Conservation (phyloP, 2,888 invertebrate genomes). For the Seira sanloemensis region DNA sequence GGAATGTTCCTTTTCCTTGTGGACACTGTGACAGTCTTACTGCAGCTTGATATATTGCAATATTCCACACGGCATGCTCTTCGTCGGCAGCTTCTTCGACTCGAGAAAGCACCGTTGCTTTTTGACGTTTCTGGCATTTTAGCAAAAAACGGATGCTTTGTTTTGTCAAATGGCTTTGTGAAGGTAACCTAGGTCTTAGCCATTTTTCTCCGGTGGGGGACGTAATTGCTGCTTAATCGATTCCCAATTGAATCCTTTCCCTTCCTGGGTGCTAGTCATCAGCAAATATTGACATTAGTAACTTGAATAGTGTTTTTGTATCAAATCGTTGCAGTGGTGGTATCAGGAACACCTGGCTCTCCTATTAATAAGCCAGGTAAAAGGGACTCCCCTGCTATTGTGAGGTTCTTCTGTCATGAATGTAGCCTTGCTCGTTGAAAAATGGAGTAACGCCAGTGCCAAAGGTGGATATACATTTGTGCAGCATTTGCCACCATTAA, state of each 20-base stretch:
- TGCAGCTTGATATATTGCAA: too few species aligned
- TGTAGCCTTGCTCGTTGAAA: too few species aligned
- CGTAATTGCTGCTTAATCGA: conserved; percentile 61
- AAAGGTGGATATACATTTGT: too few species aligned
- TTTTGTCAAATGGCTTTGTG: conserved; percentile 15
- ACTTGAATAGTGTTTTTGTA: not conserved
- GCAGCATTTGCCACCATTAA: too few species aligned
- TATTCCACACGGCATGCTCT: not conserved
- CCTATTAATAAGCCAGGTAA: too few species aligned
- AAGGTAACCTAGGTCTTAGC: not conserved
- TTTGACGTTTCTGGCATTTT: conserved; percentile 55
- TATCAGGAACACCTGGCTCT: conserved; percentile 48
- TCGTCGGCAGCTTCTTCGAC: not conserved
- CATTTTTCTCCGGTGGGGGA: not conserved
- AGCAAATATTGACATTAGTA: conserved; percentile 37
- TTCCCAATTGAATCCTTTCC: conserved; percentile 48
- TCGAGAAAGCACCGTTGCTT: not conserved
- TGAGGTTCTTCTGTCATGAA: too few species aligned
- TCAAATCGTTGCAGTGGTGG: conserved; percentile 27
- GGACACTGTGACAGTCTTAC: conserved; percentile 28
- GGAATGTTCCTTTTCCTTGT: conserved; percentile 44
- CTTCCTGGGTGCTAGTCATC: conserved; percentile 48
- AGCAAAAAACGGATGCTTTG: conserved; percentile 14
- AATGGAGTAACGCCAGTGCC: too few species aligned
- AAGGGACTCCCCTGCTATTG: too few species aligned